Evolutionary conservation across 1,140 invertebrate genomes (phyloP).

Genomic region (Trichonephila clavata): DNA sequence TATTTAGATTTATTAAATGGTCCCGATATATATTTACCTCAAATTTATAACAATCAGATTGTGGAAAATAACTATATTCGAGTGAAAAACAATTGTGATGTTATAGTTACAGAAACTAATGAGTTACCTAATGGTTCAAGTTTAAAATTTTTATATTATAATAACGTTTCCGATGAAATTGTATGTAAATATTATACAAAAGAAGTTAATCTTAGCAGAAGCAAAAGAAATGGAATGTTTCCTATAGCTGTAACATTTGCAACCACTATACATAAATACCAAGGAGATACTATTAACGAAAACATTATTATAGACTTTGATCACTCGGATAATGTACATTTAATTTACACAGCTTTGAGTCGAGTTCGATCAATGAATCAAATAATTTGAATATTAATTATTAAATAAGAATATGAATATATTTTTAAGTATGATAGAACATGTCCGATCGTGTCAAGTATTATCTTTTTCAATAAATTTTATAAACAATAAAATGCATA

Average conservation of each 20-base stretch:
- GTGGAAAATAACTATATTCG: too few species aligned
- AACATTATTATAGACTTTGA: too few species aligned
- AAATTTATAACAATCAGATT: background rate
- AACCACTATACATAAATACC: too few species aligned
- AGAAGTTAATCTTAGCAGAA: background rate
- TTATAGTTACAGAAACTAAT: too few species aligned
- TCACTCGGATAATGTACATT: too few species aligned
- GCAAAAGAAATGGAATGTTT: background rate
- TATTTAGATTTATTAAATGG: constrained; percentile 8
- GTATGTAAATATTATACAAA: background rate
- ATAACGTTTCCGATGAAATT: background rate
- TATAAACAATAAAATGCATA: too few species aligned
- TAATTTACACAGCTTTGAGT: too few species aligned
- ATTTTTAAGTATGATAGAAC: background rate
- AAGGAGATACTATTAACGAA: too few species aligned
- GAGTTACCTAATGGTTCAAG: background rate
- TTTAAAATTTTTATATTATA: background rate
- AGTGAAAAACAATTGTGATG: too few species aligned
- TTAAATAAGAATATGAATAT: constrained; percentile 44
- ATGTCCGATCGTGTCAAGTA: background rate
- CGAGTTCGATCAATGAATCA: constrained; percentile 9
- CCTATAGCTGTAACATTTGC: background rate
- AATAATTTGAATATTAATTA: constrained; percentile 10
- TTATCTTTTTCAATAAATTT: background rate
- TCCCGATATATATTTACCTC: background rate